A percentile compares a stretch with the other conserved stretches of the same genome.
Conservation (phyloP, 2,797 vertebrate species). For the Sternotherus odoratus region DNA sequence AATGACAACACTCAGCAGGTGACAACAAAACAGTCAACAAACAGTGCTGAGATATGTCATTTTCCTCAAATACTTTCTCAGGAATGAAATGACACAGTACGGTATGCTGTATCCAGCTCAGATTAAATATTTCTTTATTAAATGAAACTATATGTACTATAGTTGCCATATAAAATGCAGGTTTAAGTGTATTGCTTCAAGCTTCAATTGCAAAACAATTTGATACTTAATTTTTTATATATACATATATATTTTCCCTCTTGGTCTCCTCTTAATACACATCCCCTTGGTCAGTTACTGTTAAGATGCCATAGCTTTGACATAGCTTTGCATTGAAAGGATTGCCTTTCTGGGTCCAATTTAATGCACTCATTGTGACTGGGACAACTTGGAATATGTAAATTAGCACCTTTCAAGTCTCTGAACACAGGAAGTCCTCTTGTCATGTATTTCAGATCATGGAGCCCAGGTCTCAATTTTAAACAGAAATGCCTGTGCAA, state of each 20-base stretch:
- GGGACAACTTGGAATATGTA: constrained; percentile 32
- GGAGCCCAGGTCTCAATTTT: constrained; percentile 37
- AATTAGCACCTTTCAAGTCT: constrained; percentile 55
- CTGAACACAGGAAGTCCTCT: constrained; percentile 45
- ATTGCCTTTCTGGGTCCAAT: constrained; percentile 24
- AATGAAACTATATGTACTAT: constrained; percentile 69
- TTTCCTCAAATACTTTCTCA: constrained; percentile 80
- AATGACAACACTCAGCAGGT: constrained; percentile 85
- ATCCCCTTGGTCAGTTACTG: constrained; percentile 35
- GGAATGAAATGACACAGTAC: constrained; percentile 80
- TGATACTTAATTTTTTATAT: constrained; percentile 47
- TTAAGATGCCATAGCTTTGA: not conserved
- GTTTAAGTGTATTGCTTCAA: constrained; percentile 67
- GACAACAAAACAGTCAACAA: constrained; percentile 83
- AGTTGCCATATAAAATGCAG: constrained; percentile 65
- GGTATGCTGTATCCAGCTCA: constrained; percentile 72
- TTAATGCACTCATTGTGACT: constrained; percentile 4
- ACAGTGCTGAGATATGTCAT: constrained; percentile 81
- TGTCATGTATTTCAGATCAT: constrained; percentile 28
- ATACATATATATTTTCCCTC: not conserved
- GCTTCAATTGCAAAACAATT: constrained; percentile 71
- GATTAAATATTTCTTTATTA: constrained; percentile 83
- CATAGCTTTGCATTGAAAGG: constrained; percentile 52
- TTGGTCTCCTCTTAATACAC: constrained; percentile 34
- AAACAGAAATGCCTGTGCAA: constrained; percentile 14